Base-by-base conservation (phyloP, 2,888 invertebrate genomes). In the Drosophila testacea region DNA sequence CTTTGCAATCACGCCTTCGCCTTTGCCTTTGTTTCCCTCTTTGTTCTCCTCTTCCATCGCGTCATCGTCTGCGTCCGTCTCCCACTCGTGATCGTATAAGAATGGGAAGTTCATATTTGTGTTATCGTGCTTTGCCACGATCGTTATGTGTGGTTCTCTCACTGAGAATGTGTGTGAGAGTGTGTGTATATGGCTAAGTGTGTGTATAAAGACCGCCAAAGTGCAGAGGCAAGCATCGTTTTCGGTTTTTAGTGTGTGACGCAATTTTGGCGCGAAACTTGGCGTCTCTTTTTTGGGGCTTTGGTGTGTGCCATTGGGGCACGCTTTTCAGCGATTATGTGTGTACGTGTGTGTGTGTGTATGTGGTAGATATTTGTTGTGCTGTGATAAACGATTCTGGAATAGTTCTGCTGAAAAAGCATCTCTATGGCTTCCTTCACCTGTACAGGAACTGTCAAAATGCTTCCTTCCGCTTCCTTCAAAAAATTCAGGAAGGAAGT, bases 231-330 rank as follows among this genome's bases (percentile, higher is more conserved):
- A 64, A 65, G 60, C 72, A 60, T 51, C 60, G 77, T 38, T 57
- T 42, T 71, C 65, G 64, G 50, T 66, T 79, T 76, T 61, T 68
- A 54, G 50, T 70, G 78, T 80, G 83, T 83, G 83, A 83, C 88
- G 86, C 88, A 88, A 78, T 85, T 86, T 86, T 86, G 85, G 85
- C 85, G 85, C 85, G 85, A 89, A 86, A 87, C 55, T 89, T 87
- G 89, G 85, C 85, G 85, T 86, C 85, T 42, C 68, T 78, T 80
- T 66, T 22, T 22, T 70, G 64, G 78, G 68, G 61, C 44, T 72
- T 74, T 82, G 81, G 81, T 73, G 73, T 73, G 71, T 83, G 76
- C 72, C 71, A 82, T 50, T 75, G 67, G 62, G 69, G 81, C 80
- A 78, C 73, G 79, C 61, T 69, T 65, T 62, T 11, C 22, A 38